Base-by-base conservation (phyloP, 2,888 invertebrate species). In the Falcaria lacertinaria region DNA sequence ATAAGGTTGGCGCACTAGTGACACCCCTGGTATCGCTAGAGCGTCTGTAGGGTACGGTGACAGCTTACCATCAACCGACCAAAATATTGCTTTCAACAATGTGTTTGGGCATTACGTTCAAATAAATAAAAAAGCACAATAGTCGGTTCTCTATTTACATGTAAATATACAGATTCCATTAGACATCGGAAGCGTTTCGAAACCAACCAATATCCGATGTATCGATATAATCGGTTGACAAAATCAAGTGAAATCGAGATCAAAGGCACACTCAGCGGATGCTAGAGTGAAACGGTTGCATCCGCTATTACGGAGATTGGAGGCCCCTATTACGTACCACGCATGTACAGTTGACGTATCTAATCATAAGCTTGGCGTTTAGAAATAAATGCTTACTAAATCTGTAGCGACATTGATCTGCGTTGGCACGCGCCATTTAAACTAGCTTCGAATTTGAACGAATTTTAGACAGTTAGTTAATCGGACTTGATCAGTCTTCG, bases 251-350 rank as follows among this genome's bases (percentile, higher is more conserved):
- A 50, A 59, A 57, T 50, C 36, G 45, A 37, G 37, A 43, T 43
- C 22, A 34, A 34, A 41, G 34, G 37, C 22, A 11, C 45, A 50
- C 19, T 28, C 73, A 73, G 73, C 63, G 63, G 62, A 63, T 53
- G 51, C 34, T 43, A 45, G 11, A 47, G 42, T 41, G 44, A 59
- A 60, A 58, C 50, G 57, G 58, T 43, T 8, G 50, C 59, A 57
- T 62, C 62, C 62, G 62, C 50, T 52, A 47, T 58, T 54, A 48
- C 49, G 22, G 54, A 13, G 37, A 57, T 60, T 61, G 54, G 60
- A 60, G 58, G 60, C 59, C 60, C 60, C 57, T 19, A 50, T 51
- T 51, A 61, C 61, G 54, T 51, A 47, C 47, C 28, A 38, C 39
- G 34, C 25, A 34, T 33, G 34, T 39, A 11, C 11, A 28, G 28